A percentile compares a stretch with the other conserved stretches of the same genome.
Evolutionary conservation across 2,113 vertebrate species (phyloP).

Genomic region (Bambusicola thoracicus): DNA sequence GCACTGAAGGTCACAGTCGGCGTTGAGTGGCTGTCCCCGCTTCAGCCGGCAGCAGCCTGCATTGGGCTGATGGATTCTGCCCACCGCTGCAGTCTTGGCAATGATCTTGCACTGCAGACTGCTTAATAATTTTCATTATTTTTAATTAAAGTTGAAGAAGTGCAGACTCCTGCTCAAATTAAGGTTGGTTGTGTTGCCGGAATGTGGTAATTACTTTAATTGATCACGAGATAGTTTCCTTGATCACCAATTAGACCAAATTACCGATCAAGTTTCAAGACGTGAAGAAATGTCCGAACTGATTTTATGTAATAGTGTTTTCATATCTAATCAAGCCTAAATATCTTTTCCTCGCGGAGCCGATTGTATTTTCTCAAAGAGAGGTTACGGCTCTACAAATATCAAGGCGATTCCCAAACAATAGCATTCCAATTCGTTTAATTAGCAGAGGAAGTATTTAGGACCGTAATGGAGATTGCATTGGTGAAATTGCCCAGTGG

Average conservation of each 20-base stretch:
- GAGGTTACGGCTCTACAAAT: slow-evolving; percentile 81
- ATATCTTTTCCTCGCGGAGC: slow-evolving; percentile 88
- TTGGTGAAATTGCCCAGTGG: slow-evolving; percentile 89
- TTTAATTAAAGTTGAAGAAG: slow-evolving; percentile 94
- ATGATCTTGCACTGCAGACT: slow-evolving; percentile 83
- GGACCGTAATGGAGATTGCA: slow-evolving; percentile 93
- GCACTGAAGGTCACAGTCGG: not conserved
- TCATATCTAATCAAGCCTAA: slow-evolving; percentile 87
- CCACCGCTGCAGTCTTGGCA: slow-evolving; percentile 75
- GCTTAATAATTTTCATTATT: slow-evolving; percentile 92
- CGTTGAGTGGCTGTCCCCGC: not conserved
- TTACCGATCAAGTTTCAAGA: slow-evolving; percentile 94
- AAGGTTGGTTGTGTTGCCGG: slow-evolving; percentile 97
- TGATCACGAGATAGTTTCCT: slow-evolving; percentile 96
- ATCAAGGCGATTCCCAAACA: slow-evolving; percentile 87
- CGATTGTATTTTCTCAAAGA: slow-evolving; percentile 84
- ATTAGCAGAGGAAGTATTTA: slow-evolving; percentile 97
- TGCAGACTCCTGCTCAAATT: slow-evolving; percentile 91
- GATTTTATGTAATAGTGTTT: slow-evolving; percentile 83
- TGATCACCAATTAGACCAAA: slow-evolving; percentile 97
- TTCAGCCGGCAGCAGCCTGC: slow-evolving; percentile 48
- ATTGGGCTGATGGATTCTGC: slow-evolving; percentile 70
- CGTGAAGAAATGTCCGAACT: slow-evolving; percentile 85
- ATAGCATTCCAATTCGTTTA: slow-evolving; percentile 92
- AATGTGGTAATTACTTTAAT: slow-evolving; percentile 99